phyloP scores from a whole-genome alignment of 2,797 vertebrate species.

The Nannoperca australis region DNA sequence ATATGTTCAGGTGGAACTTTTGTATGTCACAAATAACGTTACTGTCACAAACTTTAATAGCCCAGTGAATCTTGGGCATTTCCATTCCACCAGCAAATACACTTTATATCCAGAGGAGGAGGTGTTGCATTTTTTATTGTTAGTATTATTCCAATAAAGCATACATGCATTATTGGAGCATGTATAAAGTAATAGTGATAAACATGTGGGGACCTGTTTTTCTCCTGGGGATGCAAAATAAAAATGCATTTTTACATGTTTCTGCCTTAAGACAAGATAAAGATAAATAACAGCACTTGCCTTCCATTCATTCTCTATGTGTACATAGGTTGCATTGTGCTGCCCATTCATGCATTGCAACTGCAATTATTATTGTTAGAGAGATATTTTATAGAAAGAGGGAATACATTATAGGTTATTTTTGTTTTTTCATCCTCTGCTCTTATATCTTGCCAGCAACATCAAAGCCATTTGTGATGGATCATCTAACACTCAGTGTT shows the following conservation, averaged over 20 bases:
- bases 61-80: slow-evolving; percentile 23
- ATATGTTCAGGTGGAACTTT: slow-evolving; percentile 37
- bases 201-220: neutral
- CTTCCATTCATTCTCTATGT: neutral
- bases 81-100: slow-evolving; percentile 16
- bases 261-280: neutral
- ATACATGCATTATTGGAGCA: slow-evolving; percentile 25
- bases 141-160: neutral
- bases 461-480: slow-evolving; percentile 89
- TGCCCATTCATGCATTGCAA: neutral
- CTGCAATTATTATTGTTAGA: neutral
- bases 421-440: slow-evolving; percentile 5
- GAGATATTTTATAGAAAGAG: neutral
- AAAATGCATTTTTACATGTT: too few relatives aligned
- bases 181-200: neutral
- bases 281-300: slow-evolving; percentile 21
- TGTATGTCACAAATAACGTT: slow-evolving; percentile 20
- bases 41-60: slow-evolving; percentile 24
- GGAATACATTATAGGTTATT: slow-evolving; percentile 33
- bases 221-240: neutral
- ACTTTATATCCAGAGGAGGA: slow-evolving; percentile 1
- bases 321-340: neutral
- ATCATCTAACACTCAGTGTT: slow-evolving; percentile 73
- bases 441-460: slow-evolving; percentile 74
- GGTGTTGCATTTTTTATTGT: neutral